phyloP scores from a whole-genome alignment of 2,888 invertebrate species.

The Calephelis perditalis region DNA sequence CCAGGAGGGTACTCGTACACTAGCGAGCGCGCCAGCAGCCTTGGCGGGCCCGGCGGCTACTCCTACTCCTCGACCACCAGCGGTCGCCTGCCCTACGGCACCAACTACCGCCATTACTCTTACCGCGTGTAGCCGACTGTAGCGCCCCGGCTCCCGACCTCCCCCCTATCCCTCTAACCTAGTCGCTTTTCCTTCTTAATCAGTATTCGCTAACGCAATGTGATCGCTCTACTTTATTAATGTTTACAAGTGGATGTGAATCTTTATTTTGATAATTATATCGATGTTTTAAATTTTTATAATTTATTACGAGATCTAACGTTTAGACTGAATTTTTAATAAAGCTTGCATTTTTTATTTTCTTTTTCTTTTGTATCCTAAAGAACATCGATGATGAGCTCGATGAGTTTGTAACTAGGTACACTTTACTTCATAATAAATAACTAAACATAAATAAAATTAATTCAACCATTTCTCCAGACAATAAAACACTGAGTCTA shows the following conservation, averaged over 20 bases:
- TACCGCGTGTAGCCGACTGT: constrained; percentile 93
- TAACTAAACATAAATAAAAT: too few relatives aligned
- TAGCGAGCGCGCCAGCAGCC: constrained; percentile 84
- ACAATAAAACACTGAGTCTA: too few relatives aligned
- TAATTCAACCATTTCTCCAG: too few relatives aligned
- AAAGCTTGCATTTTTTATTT: constrained; percentile 72
- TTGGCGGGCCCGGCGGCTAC: constrained; percentile 89
- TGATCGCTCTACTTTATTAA: constrained; percentile 66
- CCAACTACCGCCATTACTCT: constrained; percentile 90
- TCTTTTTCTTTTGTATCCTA: constrained; percentile 55
- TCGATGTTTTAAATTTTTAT: constrained; percentile 50
- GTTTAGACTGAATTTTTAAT: constrained; percentile 75
- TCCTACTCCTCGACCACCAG: constrained; percentile 88
- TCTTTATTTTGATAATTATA: constrained; percentile 47
- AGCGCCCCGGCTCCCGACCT: constrained; percentile 61
- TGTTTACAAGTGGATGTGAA: constrained; percentile 58
- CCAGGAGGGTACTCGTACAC: constrained; percentile 88
- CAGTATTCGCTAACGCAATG: constrained; percentile 71
- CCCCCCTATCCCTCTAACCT: constrained; percentile 35
- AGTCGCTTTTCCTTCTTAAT: constrained; percentile 49
- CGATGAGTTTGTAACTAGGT: constrained; percentile 34
- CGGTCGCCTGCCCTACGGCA: constrained; percentile 90
- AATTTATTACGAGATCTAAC: constrained; percentile 51
- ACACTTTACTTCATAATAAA: constrained; percentile 2
- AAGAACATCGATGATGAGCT: constrained; percentile 58